These are phyloP conservation scores for Copidosoma aretas DNA, from an alignment of 2,888 invertebrate genomes.

Conservation along the genomic window DNA sequence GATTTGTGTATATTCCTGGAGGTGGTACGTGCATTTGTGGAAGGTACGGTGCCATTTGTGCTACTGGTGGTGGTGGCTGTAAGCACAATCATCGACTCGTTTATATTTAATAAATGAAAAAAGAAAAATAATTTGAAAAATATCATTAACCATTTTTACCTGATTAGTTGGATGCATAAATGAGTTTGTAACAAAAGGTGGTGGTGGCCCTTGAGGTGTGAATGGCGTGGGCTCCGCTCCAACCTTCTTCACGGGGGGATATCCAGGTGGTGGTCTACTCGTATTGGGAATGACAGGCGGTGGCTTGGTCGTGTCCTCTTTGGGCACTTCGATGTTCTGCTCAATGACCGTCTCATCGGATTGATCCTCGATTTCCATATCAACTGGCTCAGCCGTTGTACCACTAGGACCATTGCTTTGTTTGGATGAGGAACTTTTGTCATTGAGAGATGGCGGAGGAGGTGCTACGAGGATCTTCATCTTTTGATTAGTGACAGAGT, in stretches of 20 bases:
- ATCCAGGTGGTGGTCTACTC: conserved; percentile 33
- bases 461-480: conserved; percentile 60
- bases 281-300: conserved; percentile 38
- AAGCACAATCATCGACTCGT: not conserved
- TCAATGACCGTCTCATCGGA: conserved; percentile 57
- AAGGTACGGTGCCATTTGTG: conserved; percentile 34
- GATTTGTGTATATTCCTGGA: conserved; percentile 47
- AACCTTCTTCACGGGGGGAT: conserved; percentile 32
- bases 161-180: conserved; percentile 49
- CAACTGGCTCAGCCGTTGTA: conserved; percentile 46
- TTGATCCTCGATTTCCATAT: conserved; percentile 61
- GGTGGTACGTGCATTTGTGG: conserved; percentile 43
- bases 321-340: conserved; percentile 39
- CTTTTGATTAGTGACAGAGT: conserved; percentile 42
- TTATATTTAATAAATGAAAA: not conserved
- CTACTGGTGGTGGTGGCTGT: conserved; percentile 29
- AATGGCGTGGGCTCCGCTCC: conserved; percentile 48
- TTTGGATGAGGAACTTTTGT: conserved; percentile 49
- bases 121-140: not conserved
- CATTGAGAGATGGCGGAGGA: conserved; percentile 57
- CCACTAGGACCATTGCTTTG: conserved; percentile 44
- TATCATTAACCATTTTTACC: conserved; percentile 3
- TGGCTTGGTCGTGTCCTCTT: conserved; percentile 41
- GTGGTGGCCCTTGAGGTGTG: conserved; percentile 51
- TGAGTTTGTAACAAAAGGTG: conserved; percentile 53